phyloP scores from a whole-genome alignment of 2,888 invertebrate genomes.

The Tetranychus piercei region DNA sequence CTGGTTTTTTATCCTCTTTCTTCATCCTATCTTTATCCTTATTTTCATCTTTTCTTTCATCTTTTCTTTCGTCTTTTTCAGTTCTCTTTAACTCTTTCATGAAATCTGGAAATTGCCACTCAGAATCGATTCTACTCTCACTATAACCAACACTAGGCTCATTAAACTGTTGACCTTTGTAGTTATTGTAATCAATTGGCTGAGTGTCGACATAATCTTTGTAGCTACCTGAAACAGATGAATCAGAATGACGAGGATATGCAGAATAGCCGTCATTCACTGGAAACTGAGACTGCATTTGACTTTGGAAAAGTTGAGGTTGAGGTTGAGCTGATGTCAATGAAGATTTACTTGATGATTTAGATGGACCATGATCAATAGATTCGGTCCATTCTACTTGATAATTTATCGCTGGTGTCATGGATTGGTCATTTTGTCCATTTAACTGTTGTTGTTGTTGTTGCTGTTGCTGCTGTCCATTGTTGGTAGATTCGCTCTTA shows the following conservation, averaged over 20 bases:
- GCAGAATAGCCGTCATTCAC: background rate
- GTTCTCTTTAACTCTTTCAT: background rate
- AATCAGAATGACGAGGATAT: background rate
- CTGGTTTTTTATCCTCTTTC: background rate
- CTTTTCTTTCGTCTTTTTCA: background rate
- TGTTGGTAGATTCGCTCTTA: background rate
- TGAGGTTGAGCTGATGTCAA: background rate
- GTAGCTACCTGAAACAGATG: background rate
- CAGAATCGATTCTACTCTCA: background rate
- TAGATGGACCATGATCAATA: background rate
- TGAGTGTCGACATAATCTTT: background rate
- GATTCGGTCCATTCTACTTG: background rate
- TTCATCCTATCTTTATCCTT: background rate
- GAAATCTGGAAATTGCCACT: background rate
- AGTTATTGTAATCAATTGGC: background rate
- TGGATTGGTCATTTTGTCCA: background rate
- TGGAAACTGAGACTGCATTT: background rate
- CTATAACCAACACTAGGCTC: background rate
- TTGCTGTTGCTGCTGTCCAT: background rate
- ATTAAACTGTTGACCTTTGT: background rate
- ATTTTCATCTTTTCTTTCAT: background rate
- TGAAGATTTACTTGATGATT: background rate
- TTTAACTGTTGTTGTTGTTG: background rate
- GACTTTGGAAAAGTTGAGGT: too few relatives aligned
- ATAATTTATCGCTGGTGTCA: background rate